A percentile compares a stretch with the other conserved stretches of the same genome.
Evolutionary conservation across 1,140 invertebrate genomes (phyloP).

Genomic region (Nebria ingens): DNA sequence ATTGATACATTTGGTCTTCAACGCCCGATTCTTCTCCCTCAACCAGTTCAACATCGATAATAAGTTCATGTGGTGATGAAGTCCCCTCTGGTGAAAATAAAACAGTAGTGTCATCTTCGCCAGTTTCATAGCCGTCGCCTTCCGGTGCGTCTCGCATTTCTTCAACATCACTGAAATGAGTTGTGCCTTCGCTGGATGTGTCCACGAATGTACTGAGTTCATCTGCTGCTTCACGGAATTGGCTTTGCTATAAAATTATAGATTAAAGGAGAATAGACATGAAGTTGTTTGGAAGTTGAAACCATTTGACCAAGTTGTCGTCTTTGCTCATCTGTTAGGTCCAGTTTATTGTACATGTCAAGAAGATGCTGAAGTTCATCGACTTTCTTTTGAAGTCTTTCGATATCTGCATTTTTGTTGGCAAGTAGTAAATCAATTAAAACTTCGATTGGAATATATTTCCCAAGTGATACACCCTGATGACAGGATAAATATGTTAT

Average conservation of each 20-base stretch:
- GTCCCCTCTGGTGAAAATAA: too few species aligned
- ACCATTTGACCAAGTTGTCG: constrained; percentile 20
- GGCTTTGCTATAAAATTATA: not conserved
- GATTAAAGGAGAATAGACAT: not conserved
- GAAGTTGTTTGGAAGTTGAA: not conserved
- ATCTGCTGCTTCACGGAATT: not conserved
- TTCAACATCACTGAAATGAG: not conserved
- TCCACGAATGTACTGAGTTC: not conserved
- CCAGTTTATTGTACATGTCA: constrained; percentile 33
- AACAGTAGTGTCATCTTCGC: not conserved
- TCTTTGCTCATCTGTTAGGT: constrained; percentile 34
- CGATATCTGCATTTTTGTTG: constrained; percentile 37
- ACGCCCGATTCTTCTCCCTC: not conserved
- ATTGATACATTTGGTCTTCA: too few species aligned
- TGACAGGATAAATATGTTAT: too few species aligned
- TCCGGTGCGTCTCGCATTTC: too few species aligned
- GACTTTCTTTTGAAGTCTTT: constrained; percentile 35
- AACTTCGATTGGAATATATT: constrained; percentile 37
- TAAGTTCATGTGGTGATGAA: too few species aligned
- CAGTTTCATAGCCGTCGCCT: not conserved
- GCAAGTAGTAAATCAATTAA: constrained; percentile 38
- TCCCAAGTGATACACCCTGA: constrained; percentile 20
- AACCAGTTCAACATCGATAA: not conserved
- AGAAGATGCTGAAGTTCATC: constrained; percentile 35
- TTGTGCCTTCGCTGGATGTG: not conserved